A percentile compares a stretch with the other conserved stretches of the same genome.
Evolutionary conservation across 1,140 invertebrate genomes (phyloP).

Genomic region (Pteromalus puparum): DNA sequence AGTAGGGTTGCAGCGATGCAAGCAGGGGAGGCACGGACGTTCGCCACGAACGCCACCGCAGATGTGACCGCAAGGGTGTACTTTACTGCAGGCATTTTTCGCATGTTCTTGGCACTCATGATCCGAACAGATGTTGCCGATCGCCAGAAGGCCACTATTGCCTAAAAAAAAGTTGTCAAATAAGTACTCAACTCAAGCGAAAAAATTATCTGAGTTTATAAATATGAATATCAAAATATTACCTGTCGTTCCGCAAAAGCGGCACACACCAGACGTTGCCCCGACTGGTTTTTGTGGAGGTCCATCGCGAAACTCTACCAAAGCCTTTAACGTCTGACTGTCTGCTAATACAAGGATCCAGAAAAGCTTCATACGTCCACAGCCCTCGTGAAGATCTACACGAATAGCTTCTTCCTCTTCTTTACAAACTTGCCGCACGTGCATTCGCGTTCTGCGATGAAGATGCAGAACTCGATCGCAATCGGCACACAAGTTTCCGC

Average conservation of each 20-base stretch:
- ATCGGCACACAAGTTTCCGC: conserved; percentile 95
- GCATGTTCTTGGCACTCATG: conserved; percentile 94
- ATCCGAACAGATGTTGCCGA: conserved; percentile 95
- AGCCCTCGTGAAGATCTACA: conserved; percentile 96
- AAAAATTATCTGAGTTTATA: no score
- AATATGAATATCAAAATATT: background rate
- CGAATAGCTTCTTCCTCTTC: conserved; percentile 96
- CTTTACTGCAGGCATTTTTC: conserved; percentile 88
- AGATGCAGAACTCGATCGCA: conserved; percentile 97
- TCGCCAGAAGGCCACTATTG: conserved; percentile 89
- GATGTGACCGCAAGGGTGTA: conserved; percentile 91
- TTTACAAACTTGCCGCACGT: conserved; percentile 95
- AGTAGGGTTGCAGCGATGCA: conserved; percentile 88
- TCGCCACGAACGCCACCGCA: conserved; percentile 94
- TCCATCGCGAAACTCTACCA: conserved; percentile 94
- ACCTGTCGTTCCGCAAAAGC: conserved; percentile 90
- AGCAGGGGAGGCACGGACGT: conserved; percentile 89
- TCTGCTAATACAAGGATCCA: conserved; percentile 96
- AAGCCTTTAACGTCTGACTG: conserved; percentile 92
- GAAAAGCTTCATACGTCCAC: conserved; percentile 95
- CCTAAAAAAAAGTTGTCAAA: conserved; percentile 67
- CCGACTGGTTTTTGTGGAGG: conserved; percentile 68
- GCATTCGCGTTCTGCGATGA: conserved; percentile 89
- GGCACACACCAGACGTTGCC: conserved; percentile 85
- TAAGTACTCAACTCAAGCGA: background rate